Evolutionary conservation across 1,140 invertebrate species (phyloP), one percentile per base, ranked within the genome.

Genomic region (Zaprionus nigranus): DNA sequence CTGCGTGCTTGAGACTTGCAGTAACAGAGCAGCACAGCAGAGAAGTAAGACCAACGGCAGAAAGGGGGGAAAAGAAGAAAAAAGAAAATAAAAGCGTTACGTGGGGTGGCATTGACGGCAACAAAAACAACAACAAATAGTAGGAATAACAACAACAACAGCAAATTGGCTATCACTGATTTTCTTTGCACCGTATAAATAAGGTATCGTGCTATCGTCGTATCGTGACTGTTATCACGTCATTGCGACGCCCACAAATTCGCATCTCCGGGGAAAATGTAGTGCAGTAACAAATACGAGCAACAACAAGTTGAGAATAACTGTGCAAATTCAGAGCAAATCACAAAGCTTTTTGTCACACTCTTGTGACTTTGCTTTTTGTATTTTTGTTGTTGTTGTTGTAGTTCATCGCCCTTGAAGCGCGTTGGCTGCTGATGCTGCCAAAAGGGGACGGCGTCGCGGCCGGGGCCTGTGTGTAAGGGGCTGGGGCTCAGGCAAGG

Each of bases 371-470:
- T 70, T 75, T 70, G 67, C 60, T 63, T 71, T 75, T 77, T 62
- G 56, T 63, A 53, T 61, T 54, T 36, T 62, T 76, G 24, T 51
- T 65, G 58, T 69, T 80, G 66, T 78, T 81, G 66, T 78, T 81
- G 73, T 79, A 72, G 75, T 82, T 82, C 76, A 69, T 71, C 75
- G 79, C 61, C 71, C 72, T 75, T 83, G 78, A 81, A 78, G 71
- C 75, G 71, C 75, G 75, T 49, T 77, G 75, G 78, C 72, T 79
- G 72, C 66, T 66, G n/a, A n/a, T n/a, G 72, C 60, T 77, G 74
- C 58, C 74, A 67, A 73, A 69, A 60, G 57, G 60, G 38, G 17
- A 56, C 59, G 53, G 54, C 34, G 38, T 30, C 11, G 62, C 34
- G 59, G 72, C 65, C 60, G 72, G 59, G 66, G 66, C 75, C 73